These are phyloP conservation scores for Spinibarbus caldwelli DNA, from an alignment of 2,797 vertebrate species.

Conservation along the genomic window DNA sequence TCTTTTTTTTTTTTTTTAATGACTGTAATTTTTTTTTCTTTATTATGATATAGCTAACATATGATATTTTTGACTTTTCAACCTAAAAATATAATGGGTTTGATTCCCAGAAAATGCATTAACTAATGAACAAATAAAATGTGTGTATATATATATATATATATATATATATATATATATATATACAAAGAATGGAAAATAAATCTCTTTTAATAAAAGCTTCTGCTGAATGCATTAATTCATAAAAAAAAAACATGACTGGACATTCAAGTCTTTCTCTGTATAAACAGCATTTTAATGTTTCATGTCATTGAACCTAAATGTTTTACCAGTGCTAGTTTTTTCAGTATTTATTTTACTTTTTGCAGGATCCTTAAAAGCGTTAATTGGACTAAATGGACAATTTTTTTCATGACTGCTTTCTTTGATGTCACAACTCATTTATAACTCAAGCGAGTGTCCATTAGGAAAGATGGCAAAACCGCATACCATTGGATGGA, in stretches of 20 bases:
- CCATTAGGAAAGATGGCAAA: not conserved
- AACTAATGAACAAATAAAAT: not conserved
- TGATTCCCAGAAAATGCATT: not conserved
- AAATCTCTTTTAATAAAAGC: not conserved
- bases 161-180: no score
- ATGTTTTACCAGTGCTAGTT: not conserved
- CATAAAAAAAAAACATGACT: not conserved
- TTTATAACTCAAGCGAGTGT: not conserved
- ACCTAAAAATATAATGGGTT: not conserved
- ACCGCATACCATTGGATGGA: not conserved
- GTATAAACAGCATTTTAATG: not conserved
- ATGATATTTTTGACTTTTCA: not conserved
- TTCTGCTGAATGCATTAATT: not conserved
- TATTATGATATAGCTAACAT: not conserved
- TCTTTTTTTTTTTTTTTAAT: no score
- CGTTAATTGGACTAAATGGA: not conserved
- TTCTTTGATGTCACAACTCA: slow-evolving; percentile 2
- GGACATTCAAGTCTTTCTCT: not conserved
- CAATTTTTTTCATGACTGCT: not conserved
- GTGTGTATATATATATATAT: no score
- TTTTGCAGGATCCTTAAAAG: not conserved
- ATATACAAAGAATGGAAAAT: not conserved
- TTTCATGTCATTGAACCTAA: not conserved
- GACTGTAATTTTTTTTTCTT: no score
- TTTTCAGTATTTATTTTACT: not conserved